Evolutionary conservation across 2,797 vertebrate genomes (phyloP).

Genomic region (Lepilemur septentrionalis): DNA sequence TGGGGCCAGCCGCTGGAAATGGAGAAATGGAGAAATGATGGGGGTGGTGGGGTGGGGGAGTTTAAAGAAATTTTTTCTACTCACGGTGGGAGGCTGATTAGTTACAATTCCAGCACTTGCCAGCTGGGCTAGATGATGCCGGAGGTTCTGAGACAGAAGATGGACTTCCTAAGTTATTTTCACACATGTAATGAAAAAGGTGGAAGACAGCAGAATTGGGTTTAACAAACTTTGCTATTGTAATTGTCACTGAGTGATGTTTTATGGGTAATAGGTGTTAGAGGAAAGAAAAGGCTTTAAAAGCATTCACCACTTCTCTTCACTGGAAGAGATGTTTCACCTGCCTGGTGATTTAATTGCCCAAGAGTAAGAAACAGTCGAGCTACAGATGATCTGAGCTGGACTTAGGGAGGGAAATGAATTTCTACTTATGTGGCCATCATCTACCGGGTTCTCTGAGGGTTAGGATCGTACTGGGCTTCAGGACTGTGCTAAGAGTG

Average conservation of each 20-base stretch:
- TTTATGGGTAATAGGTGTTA: neutral
- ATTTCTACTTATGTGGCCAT: neutral
- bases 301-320: neutral
- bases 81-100: neutral
- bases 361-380: neutral
- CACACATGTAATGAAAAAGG: neutral
- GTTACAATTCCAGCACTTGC: neutral
- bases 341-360: neutral
- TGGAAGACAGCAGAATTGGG: neutral
- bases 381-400: neutral
- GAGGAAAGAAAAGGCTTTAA: neutral
- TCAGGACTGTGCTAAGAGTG: neutral
- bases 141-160: neutral
- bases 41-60: neutral
- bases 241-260: neutral
- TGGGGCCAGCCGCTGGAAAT: neutral
- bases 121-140: neutral
- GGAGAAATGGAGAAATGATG: too few species aligned
- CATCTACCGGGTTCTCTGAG: neutral
- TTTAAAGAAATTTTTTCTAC: neutral
- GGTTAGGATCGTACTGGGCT: neutral
- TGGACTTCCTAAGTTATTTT: neutral
- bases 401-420: neutral
- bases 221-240: neutral
- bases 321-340: neutral